These are phyloP conservation scores for Neosilurus hyrtlii DNA, from an alignment of 2,797 vertebrate species.

Conservation along the genomic window DNA sequence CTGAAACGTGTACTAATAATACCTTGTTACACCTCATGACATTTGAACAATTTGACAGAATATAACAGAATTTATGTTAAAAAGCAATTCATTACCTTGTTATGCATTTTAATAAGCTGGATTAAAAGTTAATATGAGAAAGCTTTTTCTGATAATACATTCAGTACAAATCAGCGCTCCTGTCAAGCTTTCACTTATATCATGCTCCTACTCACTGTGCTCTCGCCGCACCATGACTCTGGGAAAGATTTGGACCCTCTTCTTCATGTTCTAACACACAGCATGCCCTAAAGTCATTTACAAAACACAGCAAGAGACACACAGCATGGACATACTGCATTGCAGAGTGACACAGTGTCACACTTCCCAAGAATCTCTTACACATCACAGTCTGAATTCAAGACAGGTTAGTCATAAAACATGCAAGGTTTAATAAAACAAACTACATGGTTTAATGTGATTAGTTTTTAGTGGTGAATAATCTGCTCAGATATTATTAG, in stretches of 20 bases:
- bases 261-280: constrained; percentile 56
- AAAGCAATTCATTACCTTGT: background rate
- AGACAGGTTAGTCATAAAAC: constrained; percentile 5
- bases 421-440: background rate
- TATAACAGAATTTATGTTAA: background rate
- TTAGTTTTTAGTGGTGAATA: constrained; percentile 25
- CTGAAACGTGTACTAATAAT: constrained; percentile 6
- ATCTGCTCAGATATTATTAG: background rate
- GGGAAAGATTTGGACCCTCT: constrained; percentile 32
- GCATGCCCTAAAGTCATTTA: constrained; percentile 48
- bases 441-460: background rate
- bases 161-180: background rate
- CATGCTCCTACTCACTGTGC: constrained; percentile 39
- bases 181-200: background rate
- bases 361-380: background rate
- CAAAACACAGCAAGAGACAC: constrained; percentile 43
- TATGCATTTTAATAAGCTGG: background rate
- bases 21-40: background rate
- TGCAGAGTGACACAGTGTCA: constrained; percentile 15
- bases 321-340: constrained; percentile 45
- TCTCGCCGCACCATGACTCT: constrained; percentile 4
- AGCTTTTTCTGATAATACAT: background rate
- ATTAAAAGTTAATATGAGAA: constrained; percentile 10
- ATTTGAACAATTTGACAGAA: background rate
- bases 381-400: background rate